phyloP scores from a whole-genome alignment of 1,140 invertebrate genomes.

The Brachionus rubens region DNA sequence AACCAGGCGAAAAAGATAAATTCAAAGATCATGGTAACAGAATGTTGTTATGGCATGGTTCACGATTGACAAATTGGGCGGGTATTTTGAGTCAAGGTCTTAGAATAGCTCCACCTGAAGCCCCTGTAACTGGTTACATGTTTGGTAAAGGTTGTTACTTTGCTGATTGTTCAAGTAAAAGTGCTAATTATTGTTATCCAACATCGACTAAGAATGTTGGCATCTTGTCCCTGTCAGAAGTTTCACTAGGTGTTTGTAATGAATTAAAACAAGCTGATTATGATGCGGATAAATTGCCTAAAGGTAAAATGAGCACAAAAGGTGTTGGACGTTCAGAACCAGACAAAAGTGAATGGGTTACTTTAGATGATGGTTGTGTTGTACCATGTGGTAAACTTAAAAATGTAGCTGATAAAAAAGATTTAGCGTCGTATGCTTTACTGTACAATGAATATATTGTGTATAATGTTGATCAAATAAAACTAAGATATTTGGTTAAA shows the following conservation, averaged over 20 bases:
- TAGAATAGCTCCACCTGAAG: constrained; percentile 90
- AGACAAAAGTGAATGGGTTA: constrained; percentile 37
- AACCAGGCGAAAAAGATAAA: constrained; percentile 75
- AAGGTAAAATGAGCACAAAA: constrained; percentile 74
- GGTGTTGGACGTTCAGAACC: constrained; percentile 60
- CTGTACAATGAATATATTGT: constrained; percentile 72
- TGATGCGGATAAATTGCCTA: constrained; percentile 70
- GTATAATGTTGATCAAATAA: constrained; percentile 43
- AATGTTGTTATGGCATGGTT: constrained; percentile 92
- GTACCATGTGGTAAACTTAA: constrained; percentile 72
- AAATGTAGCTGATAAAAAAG: constrained; percentile 51
- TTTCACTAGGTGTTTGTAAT: constrained; percentile 86
- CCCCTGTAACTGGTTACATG: constrained; percentile 66
- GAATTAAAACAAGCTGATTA: constrained; percentile 70
- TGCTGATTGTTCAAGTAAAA: constrained; percentile 98
- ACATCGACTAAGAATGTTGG: constrained; percentile 71
- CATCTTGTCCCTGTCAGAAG: constrained; percentile 85
- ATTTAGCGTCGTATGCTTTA: constrained; percentile 61
- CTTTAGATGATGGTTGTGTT: constrained; percentile 64
- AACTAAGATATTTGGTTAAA: constrained; percentile 31
- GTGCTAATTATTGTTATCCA: constrained; percentile 92
- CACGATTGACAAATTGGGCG: constrained; percentile 84
- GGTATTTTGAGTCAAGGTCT: constrained; percentile 96
- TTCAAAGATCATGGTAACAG: constrained; percentile 74
- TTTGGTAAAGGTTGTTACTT: constrained; percentile 88